Base-by-base conservation (phyloP, 1,140 invertebrate genomes). In the Platyura marginata region DNA sequence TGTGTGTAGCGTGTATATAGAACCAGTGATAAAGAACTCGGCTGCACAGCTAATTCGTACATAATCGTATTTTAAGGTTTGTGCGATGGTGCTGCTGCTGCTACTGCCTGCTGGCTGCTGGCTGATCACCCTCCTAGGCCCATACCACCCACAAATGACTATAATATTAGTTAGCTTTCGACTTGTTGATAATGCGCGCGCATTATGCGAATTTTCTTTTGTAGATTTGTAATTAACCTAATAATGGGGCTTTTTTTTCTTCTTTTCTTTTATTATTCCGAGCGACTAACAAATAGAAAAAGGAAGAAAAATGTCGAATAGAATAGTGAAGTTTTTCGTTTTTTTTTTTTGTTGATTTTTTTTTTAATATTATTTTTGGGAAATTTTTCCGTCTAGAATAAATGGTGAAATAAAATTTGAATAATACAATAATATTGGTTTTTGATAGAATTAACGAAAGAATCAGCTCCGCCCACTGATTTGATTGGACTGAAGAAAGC, bases 151-250 rank as follows among this genome's bases (percentile, higher is more conserved):
- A 40, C 39, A 5, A 9, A 5, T 22, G 6, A 11, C 8, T 11
- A 5, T 9, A 40, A 11, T n/a, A 9, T 38, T 38, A 38, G 16
- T 16, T 18, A 9, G 50, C 45, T 49, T 51, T 54, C 54, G 54
- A 52, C 54, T 48, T 49, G 49, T 34, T 53, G 57, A 59, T 59
- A 57, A 59, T 59, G 57, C 57, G 57, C 57, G 57, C 57, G 57
- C 57, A 59, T 56, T 59, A 59, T 55, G 29, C 8, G 29, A n/a
- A n/a, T 32, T n/a, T 32, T 32, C 29, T 32, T 32, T n/a, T 8
- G 29, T 32, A 32, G 8, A 9, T 32, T 32, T 32, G 8, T n/a
- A 32, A n/a, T 32, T 32, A 8, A 9, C n/a, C 29, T 32, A 9
- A 8, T 32, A 32, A n/a, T n/a, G 29, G n/a, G n/a, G n/a, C n/a